A percentile compares a stretch with the other conserved stretches of the same genome.
phyloP scores from a whole-genome alignment of 2,888 invertebrate genomes.

The Argyresthia goedartella region DNA sequence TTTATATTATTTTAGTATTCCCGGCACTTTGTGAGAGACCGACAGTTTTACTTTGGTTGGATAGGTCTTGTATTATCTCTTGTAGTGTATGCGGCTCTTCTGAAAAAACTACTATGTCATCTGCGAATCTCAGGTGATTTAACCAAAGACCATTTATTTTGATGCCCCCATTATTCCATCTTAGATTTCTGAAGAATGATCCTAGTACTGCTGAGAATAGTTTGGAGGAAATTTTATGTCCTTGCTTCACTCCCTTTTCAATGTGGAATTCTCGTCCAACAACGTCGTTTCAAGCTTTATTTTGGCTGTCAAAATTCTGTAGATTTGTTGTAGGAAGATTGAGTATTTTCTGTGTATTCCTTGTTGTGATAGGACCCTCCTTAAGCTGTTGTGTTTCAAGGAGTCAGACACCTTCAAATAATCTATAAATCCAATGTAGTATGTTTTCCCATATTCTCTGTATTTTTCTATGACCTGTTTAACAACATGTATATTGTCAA shows the following conservation, averaged over 20 bases:
- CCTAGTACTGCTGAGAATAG: constrained; percentile 12
- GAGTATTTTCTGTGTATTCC: too few species aligned
- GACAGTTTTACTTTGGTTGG: too few species aligned
- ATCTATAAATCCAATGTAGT: too few species aligned
- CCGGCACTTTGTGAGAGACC: too few species aligned
- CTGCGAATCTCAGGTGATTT: background rate
- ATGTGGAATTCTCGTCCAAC: constrained; percentile 1
- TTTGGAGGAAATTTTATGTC: constrained; percentile 13
- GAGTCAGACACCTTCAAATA: too few species aligned
- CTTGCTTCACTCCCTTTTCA: constrained; percentile 4
- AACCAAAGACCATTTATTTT: constrained; percentile 9
- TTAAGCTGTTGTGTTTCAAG: too few species aligned
- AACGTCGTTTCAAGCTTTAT: background rate
- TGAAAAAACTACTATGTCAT: background rate
- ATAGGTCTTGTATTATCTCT: background rate
- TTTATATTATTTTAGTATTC: too few species aligned
- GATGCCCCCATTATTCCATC: constrained; percentile 9
- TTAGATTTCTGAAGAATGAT: constrained; percentile 8
- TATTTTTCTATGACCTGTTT: too few species aligned
- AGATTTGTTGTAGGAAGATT: too few species aligned
- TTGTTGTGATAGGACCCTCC: too few species aligned
- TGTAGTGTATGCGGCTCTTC: background rate
- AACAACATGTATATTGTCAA: too few species aligned
- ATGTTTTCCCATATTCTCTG: too few species aligned
- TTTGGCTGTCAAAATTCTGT: background rate